Evolutionary conservation across 2,888 invertebrate genomes (phyloP).

Genomic region (Sialis fuliginosa): DNA sequence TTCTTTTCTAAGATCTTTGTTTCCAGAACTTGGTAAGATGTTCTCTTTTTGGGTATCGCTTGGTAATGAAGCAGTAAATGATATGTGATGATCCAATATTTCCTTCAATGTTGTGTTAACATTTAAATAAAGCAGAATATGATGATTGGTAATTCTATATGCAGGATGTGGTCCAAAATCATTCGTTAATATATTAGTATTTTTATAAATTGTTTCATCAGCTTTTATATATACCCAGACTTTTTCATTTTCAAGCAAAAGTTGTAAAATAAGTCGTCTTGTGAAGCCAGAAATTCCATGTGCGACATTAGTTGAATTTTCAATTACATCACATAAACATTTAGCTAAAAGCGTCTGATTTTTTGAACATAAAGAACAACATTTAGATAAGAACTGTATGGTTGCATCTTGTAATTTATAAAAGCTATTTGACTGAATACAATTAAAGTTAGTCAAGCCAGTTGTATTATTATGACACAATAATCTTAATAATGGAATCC

Average conservation of each 20-base stretch:
- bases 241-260: constrained; percentile 73
- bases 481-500: constrained; percentile 63
- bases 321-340: constrained; percentile 59
- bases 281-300: constrained; percentile 71
- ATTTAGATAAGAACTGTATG: constrained; percentile 64
- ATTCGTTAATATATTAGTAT: constrained; percentile 16
- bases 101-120: constrained; percentile 58
- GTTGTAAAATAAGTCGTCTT: constrained; percentile 66
- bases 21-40: background rate
- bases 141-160: constrained; percentile 53
- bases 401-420: constrained; percentile 55
- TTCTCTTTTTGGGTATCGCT: constrained; percentile 15
- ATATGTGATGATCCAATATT: constrained; percentile 45
- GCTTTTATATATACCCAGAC: constrained; percentile 52
- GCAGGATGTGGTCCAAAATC: constrained; percentile 40
- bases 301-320: constrained; percentile 27
- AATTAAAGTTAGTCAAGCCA: background rate
- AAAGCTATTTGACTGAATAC: constrained; percentile 18
- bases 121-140: constrained; percentile 54
- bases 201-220: constrained; percentile 24
- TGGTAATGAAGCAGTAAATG: constrained; percentile 16
- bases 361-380: constrained; percentile 66
- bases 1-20: constrained; percentile 17
- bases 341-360: constrained; percentile 73
- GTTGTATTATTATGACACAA: constrained; percentile 40